These are phyloP conservation scores for Gobiocypris rarus DNA, from an alignment of 2,113 vertebrate genomes.

Conservation along the genomic window DNA sequence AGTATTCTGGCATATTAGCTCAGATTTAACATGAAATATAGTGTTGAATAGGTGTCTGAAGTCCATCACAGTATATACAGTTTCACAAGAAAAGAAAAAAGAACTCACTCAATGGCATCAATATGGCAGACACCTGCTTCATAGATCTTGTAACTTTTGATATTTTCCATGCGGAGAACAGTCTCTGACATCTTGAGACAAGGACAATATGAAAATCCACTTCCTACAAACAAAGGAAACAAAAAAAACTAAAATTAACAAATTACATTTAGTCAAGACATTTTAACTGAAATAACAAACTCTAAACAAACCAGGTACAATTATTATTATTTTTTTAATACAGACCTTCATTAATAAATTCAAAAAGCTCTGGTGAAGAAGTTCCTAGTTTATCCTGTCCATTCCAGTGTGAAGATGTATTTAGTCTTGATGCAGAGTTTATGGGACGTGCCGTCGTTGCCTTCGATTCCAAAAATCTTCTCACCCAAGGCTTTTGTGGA, in stretches of 20 bases:
- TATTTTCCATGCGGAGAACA: background rate
- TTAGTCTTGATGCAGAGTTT: background rate
- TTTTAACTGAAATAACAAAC: too few species aligned
- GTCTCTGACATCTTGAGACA: background rate
- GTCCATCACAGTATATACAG: background rate
- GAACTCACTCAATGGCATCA: slow-evolving; percentile 40
- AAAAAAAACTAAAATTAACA: background rate
- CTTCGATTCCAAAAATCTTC: background rate
- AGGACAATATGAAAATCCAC: background rate
- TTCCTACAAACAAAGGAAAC: background rate
- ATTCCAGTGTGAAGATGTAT: background rate
- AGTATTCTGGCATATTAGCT: background rate
- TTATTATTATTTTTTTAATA: too few species aligned
- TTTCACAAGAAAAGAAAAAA: background rate
- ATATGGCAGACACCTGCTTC: slow-evolving; percentile 12
- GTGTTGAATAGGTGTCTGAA: background rate
- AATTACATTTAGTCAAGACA: background rate
- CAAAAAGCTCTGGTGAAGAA: background rate
- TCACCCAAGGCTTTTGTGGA: slow-evolving; percentile 23
- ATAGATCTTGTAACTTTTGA: slow-evolving; percentile 16
- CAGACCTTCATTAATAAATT: background rate
- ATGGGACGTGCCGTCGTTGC: background rate
- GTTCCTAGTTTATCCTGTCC: too few species aligned
- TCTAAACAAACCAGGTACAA: too few species aligned
- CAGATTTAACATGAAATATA: background rate